Base-by-base conservation (phyloP, 2,113 vertebrate genomes). In the Podocnemis expansa region DNA sequence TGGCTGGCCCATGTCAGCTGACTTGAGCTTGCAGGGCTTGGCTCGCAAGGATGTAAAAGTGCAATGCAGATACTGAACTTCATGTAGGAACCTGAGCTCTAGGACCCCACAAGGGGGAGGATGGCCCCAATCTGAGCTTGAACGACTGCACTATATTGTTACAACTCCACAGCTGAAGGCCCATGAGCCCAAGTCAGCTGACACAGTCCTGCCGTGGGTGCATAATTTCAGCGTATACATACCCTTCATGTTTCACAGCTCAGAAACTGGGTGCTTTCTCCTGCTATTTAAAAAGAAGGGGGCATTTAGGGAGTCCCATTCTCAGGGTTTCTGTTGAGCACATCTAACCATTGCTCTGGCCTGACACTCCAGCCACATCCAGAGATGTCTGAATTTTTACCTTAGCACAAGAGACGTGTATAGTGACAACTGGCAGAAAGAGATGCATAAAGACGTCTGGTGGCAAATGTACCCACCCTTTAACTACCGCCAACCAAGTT, bases 381-480 rank as follows among this genome's bases (percentile, higher is more conserved):
- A 95, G 91, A 95, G 97, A 95, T 93, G 94, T 90, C 41, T 3
- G 41, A 31, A 5, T 47, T 78, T 41, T 96, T 96, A 47, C 21
- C 95, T 93, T 95, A 94, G 12, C 45, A 19, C 29, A 38, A 38
- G n/a, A 58, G 95, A 92, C 11, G 91, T 93, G 43, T 92, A 94
- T 89, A 78, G 88, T 89, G 96, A 78, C 89, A 97, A 94, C 84
- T 97, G 95, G 89, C 96, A 97, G 97, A 96, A 94, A 95, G 94
- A 14, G 24, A 76, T 43, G 73, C 38, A 43, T 45, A 76, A 27
- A 76, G 25, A 76, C 6, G 7, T 76, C 41, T 76, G 95, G 96
- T 95, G 96, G 97, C 96, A 90, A 94, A 94, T 91, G 95, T 92
- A 95, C 96, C 95, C 95, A 95, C 97, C 60, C 93, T 95, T 96